Evolutionary conservation across 2,888 invertebrate species (phyloP), one percentile per base, ranked within the genome.

Genomic region (Argynnis bischoffii): DNA sequence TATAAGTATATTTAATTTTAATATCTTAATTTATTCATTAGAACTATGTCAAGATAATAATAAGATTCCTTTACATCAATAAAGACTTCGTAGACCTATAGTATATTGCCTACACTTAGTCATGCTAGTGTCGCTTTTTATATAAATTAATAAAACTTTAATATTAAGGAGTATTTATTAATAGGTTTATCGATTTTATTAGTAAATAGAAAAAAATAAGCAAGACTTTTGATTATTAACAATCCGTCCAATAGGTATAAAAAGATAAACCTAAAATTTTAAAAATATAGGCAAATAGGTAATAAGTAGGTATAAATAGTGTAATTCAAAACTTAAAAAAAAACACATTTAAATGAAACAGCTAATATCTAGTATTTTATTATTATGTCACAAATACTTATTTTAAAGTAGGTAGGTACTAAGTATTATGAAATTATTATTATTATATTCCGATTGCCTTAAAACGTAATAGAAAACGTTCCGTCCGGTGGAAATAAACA

Each of bases 51-150:
- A 13, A n/a, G 48, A 13, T 48, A 48, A 13, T 48, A 4, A n/a
- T 26, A 26, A 59, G 13, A 59, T 41, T 11, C 11, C 11, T 41
- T 26, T 26, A 26, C 26, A 26, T 26, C 26, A 26, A 26, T 26
- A 47, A 64, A 59, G 65, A 59, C 59, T 65, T 65, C 47, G 26
- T 57, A 54, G 57, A 31, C 53, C 31, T 15, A 35, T 26, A 18
- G 1, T 18, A 59, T 59, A 26, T 5, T 15, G 59, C 48, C 59
- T 59, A 59, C 31, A n/a, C 16, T 57, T 65, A 65, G 65, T 65
- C 65, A 59, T 16, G 59, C 59, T 65, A 65, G 57, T 15, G 48
- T 59, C 59, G 31, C 48, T 31, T 31, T 0, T 48, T 48, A 41
- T 16, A 47, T 59, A 26, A n/a, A 48, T 26, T 13, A 11, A 48